Conservation (phyloP, 1,140 invertebrate genomes). For the Apis cerana region DNA sequence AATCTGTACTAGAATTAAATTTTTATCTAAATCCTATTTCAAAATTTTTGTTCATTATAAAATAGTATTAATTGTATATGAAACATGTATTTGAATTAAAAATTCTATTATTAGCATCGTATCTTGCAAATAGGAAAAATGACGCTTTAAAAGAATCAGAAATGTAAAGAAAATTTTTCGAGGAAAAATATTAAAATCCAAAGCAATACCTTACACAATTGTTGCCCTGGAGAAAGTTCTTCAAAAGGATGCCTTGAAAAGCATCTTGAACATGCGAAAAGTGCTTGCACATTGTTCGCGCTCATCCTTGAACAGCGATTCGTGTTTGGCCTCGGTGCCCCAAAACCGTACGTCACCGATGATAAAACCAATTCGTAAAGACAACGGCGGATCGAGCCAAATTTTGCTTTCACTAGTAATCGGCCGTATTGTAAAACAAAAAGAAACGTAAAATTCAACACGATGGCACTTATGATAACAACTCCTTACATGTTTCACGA, state of each 20-base stretch:
- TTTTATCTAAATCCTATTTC: background rate
- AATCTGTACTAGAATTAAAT: background rate
- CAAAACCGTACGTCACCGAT: slow-evolving; percentile 45
- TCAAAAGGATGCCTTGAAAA: slow-evolving; percentile 97
- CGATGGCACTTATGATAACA: slow-evolving; percentile 1
- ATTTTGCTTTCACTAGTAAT: slow-evolving; percentile 11
- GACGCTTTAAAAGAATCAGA: slow-evolving; percentile 24
- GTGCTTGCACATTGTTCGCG: slow-evolving; percentile 80
- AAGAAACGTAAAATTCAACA: slow-evolving; percentile 47
- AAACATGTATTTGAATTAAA: slow-evolving; percentile 45
- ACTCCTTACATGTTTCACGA: slow-evolving; percentile 51
- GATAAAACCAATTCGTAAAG: slow-evolving; percentile 38
- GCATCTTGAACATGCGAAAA: slow-evolving; percentile 97
- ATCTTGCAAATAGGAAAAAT: slow-evolving; percentile 28
- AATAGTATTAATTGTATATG: background rate
- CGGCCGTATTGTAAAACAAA: slow-evolving; percentile 17
- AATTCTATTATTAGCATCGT: slow-evolving; percentile 57
- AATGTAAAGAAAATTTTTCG: background rate
- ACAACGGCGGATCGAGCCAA: background rate
- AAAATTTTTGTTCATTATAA: background rate
- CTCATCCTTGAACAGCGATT: slow-evolving; percentile 74
- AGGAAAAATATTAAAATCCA: slow-evolving; percentile 1
- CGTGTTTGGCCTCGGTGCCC: slow-evolving; percentile 45
- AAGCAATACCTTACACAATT: slow-evolving; percentile 94
- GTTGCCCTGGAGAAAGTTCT: slow-evolving; percentile 95